Conservation (phyloP, 1,140 invertebrate genomes). For the Bombus breviceps region DNA sequence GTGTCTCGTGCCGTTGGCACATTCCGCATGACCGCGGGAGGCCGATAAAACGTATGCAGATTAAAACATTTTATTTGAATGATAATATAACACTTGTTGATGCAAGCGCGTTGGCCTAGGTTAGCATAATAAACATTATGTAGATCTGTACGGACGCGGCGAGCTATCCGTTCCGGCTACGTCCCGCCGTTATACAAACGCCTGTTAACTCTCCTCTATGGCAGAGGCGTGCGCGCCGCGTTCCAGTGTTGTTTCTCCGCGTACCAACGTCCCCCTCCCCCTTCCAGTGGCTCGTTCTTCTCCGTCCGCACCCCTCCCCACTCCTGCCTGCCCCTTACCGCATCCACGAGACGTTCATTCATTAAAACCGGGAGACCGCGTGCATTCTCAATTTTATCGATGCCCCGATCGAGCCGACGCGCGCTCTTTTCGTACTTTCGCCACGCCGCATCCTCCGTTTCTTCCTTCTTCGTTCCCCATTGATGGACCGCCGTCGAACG, state of each 20-base stretch:
- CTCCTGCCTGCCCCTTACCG: slow-evolving; percentile 62
- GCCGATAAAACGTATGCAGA: slow-evolving; percentile 83
- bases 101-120: slow-evolving; percentile 82
- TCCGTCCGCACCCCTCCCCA: slow-evolving; percentile 35
- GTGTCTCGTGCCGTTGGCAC: slow-evolving; percentile 79
- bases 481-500: too few species aligned
- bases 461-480: background rate
- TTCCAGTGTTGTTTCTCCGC: slow-evolving; percentile 10
- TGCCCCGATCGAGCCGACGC: slow-evolving; percentile 62
- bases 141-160: slow-evolving; percentile 73
- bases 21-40: slow-evolving; percentile 79
- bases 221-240: background rate
- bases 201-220: slow-evolving; percentile 46
- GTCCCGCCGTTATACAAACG: slow-evolving; percentile 61
- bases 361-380: slow-evolving; percentile 70
- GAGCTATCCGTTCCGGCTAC: slow-evolving; percentile 63
- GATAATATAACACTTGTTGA: slow-evolving; percentile 84
- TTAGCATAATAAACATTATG: slow-evolving; percentile 83
- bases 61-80: slow-evolving; percentile 84
- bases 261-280: slow-evolving; percentile 20
- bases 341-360: slow-evolving; percentile 78
- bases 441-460: background rate
- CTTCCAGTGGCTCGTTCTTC: slow-evolving; percentile 31
- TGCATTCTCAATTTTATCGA: slow-evolving; percentile 79
- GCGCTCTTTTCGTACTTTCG: slow-evolving; percentile 1